Evolutionary conservation across 2,113 vertebrate species (phyloP), one percentile per base, ranked within the genome.

Genomic region (Uria lomvia): DNA sequence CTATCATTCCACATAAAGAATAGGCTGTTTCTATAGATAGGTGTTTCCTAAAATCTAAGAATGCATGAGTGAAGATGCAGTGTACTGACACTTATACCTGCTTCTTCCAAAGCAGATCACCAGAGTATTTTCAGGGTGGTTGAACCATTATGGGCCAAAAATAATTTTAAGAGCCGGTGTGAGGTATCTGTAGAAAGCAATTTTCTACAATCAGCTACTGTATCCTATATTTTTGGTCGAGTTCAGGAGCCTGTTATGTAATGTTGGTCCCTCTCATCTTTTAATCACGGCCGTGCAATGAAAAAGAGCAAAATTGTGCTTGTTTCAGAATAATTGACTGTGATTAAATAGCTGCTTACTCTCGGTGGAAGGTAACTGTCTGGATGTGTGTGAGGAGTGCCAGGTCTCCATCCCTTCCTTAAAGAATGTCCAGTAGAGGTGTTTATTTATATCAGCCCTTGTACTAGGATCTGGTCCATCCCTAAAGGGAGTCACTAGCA

Each of bases 301-400:
- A 53, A 73, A 86, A 92, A 82, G 43, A 87, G 36, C 50, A 88
- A 78, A 65, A 94, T 72, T 63, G 43, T 32, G 24, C 59, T 66
- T 88, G 50, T 83, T 97, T 77, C 22, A 56, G 53, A 79, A 58
- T 84, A 96, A 94, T 53, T 88, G 52, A 19, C 78, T 93, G 43
- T 75, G 34, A 67, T 91, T 85, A 87, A 81, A 53, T 67, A 56
- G 40, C 26, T 89, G 72, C 70, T 74, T 47, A 42, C 13, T 78
- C 49, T 85, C 3, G 1, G 53, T 47, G 68, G 68, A 90, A 70
- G 42, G 63, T 34, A 43, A 26, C 53, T 60, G 16, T 43, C 38
- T 47, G 30, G 58, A 65, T 66, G 50, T 86, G 23, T n/a, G 29
- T 60, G 72, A 55, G 34, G 74, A 50, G n/a, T 50, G 27, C 62